phyloP scores from a whole-genome alignment of 2,888 invertebrate species.

The Bellardia pandia region DNA sequence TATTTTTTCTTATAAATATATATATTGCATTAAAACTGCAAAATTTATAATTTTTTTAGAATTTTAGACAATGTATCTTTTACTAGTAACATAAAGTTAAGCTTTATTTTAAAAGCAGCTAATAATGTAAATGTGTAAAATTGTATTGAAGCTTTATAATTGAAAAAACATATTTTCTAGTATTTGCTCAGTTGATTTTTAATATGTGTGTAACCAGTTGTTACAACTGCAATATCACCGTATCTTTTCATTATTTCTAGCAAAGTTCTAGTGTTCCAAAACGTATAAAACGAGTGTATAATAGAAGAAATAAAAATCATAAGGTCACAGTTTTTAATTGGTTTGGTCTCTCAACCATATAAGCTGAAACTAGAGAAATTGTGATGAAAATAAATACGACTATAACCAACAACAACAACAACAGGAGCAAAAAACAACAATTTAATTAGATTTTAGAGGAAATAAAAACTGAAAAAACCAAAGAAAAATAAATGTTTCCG shows the following conservation, averaged over 20 bases:
- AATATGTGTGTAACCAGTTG: neutral
- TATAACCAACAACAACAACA: conserved; percentile 12
- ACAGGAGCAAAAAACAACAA: neutral
- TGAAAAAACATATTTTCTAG: neutral
- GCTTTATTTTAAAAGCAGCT: neutral
- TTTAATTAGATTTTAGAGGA: conserved; percentile 54
- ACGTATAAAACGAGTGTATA: neutral
- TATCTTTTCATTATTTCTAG: conserved; percentile 28
- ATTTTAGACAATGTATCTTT: neutral
- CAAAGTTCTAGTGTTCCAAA: conserved; percentile 4
- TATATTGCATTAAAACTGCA: neutral
- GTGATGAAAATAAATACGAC: conserved; percentile 1
- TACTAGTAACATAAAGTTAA: neutral
- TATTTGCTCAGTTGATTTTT: neutral
- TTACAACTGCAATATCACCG: neutral
- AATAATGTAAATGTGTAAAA: neutral
- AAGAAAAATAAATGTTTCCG: neutral
- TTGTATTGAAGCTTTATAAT: neutral
- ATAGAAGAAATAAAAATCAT: conserved; percentile 28
- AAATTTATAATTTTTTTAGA: too few relatives aligned
- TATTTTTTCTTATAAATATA: neutral
- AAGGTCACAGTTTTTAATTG: conserved; percentile 62
- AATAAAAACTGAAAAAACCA: conserved; percentile 13
- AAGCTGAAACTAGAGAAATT: conserved; percentile 28
- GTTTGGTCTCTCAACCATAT: conserved; percentile 55